These are phyloP conservation scores for Pyrgus malvae DNA, from an alignment of 2,888 invertebrate genomes.

Conservation along the genomic window DNA sequence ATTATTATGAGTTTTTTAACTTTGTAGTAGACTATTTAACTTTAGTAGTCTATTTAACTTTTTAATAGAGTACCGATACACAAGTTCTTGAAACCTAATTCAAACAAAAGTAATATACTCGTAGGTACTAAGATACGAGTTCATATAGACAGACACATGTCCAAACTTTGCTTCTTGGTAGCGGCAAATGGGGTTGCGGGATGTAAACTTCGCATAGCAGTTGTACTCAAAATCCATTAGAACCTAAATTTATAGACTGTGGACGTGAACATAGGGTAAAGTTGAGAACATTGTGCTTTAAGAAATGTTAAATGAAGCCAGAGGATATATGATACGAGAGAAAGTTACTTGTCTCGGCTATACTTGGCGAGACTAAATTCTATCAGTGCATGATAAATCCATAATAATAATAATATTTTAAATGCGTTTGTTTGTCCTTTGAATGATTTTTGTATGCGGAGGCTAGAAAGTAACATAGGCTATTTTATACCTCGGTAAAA, in stretches of 20 bases:
- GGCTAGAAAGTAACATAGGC: no score
- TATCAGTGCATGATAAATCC: neutral
- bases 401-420: no score
- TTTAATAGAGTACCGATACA: no score
- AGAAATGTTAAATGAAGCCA: conserved; percentile 13
- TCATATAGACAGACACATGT: conserved; percentile 5
- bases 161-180: conserved; percentile 17
- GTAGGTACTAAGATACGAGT: no score
- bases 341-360: neutral
- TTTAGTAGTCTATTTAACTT: no score
- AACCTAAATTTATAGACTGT: conserved; percentile 19
- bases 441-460: no score
- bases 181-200: conserved; percentile 9
- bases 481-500: no score
- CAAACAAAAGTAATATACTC: no score
- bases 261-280: conserved; percentile 11
- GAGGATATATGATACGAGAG: neutral
- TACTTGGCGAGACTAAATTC: neutral
- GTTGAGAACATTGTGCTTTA: conserved; percentile 9
- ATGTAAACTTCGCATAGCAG: conserved; percentile 14
- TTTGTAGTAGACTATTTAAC: no score
- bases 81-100: no score
- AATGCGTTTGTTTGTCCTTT: no score
- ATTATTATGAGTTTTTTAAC: no score
- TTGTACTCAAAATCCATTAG: conserved; percentile 19